phyloP scores from a whole-genome alignment of 2,888 invertebrate species.

The Aplocera efformata region DNA sequence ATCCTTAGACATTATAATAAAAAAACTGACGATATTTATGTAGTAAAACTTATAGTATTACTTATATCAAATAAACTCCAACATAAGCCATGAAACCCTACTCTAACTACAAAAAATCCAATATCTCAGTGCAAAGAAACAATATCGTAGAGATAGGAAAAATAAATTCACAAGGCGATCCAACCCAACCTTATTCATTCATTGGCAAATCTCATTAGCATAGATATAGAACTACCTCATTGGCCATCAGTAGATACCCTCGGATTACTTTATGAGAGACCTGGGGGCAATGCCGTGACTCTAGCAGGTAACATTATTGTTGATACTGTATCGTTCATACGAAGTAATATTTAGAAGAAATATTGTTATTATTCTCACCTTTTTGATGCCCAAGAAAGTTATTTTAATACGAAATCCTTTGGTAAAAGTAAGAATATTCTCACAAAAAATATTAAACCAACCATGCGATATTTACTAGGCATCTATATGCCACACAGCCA shows the following conservation, averaged over 20 bases:
- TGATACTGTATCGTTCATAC: too few relatives aligned
- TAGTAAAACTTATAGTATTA: too few relatives aligned
- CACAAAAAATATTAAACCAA: not conserved
- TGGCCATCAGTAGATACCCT: conserved; percentile 38
- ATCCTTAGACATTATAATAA: too few relatives aligned
- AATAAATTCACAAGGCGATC: conserved; percentile 36
- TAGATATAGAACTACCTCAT: conserved; percentile 52
- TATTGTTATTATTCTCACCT: too few relatives aligned
- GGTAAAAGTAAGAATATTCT: not conserved
- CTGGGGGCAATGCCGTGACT: conserved; percentile 18
- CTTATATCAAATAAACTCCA: conserved; percentile 7
- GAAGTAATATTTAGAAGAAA: too few relatives aligned
- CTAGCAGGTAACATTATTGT: not conserved
- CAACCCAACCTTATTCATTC: conserved; percentile 39
- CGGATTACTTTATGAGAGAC: conserved; percentile 31
- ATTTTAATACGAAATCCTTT: too few relatives aligned
- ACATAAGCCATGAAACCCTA: not conserved
- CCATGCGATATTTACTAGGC: too few relatives aligned
- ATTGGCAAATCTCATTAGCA: conserved; percentile 53
- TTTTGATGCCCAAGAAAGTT: too few relatives aligned
- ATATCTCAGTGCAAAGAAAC: conserved; percentile 32
- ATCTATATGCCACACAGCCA: too few relatives aligned
- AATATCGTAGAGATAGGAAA: conserved; percentile 36
- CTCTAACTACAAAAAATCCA: conserved; percentile 17
- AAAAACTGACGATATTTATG: too few relatives aligned